Conservation (phyloP, 2,888 invertebrate species). For the Vannuccia rotundouncinata region DNA sequence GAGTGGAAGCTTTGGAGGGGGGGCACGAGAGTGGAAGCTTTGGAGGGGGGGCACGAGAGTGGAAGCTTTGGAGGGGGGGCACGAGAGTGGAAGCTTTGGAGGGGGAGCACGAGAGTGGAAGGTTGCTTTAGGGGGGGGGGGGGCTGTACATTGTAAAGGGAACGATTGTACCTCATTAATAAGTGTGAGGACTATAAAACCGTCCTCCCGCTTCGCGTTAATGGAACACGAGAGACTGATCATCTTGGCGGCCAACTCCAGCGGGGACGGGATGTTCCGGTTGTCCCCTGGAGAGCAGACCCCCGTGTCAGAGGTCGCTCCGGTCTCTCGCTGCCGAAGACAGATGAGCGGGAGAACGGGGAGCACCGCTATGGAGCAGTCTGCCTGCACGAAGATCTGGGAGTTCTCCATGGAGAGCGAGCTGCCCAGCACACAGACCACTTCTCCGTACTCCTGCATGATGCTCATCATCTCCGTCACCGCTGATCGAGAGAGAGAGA, state of each 20-base stretch:
- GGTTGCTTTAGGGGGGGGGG: too few relatives aligned
- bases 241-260: not conserved
- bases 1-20: too few relatives aligned
- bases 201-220: not conserved
- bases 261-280: not conserved
- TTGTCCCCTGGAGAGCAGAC: not conserved
- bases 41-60: too few relatives aligned
- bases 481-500: constrained; percentile 62
- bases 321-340: not conserved
- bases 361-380: constrained; percentile 32
- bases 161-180: constrained; percentile 22
- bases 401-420: constrained; percentile 32
- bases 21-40: too few relatives aligned
- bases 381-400: constrained; percentile 22
- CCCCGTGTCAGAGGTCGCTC: not conserved
- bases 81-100: too few relatives aligned
- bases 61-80: too few relatives aligned
- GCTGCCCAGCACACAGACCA: constrained; percentile 37
- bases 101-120: too few relatives aligned
- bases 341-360: constrained; percentile 34
- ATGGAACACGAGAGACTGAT: not conserved
- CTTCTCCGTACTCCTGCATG: constrained; percentile 88
- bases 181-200: not conserved
- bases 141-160: too few relatives aligned
- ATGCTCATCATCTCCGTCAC: constrained; percentile 79